A percentile compares a stretch with the other conserved stretches of the same genome.
These are phyloP conservation scores for Coranthus polyacanthus DNA, from an alignment of 2,797 vertebrate species.

Conservation along the genomic window DNA sequence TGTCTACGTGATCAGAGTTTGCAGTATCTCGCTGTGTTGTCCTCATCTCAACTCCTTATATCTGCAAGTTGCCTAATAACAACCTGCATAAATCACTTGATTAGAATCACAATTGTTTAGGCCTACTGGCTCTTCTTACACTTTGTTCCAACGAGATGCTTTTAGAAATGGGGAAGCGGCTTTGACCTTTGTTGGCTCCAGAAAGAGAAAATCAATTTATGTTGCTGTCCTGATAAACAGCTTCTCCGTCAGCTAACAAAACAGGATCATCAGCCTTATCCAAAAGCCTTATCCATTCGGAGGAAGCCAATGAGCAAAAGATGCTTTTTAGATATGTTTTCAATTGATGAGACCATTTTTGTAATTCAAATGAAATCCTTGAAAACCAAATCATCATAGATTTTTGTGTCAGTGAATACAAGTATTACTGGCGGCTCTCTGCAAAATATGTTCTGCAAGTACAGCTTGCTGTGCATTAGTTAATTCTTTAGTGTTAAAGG, in stretches of 20 bases:
- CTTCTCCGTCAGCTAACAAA: constrained; percentile 25
- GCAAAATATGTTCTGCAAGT: neutral
- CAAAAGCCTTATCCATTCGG: neutral
- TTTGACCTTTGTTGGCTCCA: constrained; percentile 51
- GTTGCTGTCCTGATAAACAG: constrained; percentile 37
- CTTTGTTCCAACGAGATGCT: constrained; percentile 41
- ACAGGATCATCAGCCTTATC: constrained; percentile 17
- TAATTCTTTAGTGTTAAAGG: neutral
- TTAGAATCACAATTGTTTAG: constrained; percentile 41
- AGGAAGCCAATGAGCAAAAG: neutral
- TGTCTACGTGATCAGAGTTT: constrained; percentile 49
- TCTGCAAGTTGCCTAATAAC: constrained; percentile 23
- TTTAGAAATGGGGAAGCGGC: constrained; percentile 36
- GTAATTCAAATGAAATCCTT: neutral
- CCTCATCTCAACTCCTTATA: constrained; percentile 30
- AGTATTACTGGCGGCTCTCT: neutral
- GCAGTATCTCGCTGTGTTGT: constrained; percentile 27
- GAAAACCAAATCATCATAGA: neutral
- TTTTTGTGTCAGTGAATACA: neutral
- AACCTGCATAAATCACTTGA: constrained; percentile 51
- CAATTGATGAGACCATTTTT: neutral
- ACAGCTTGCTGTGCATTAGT: too few species aligned
- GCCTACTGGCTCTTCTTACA: constrained; percentile 11
- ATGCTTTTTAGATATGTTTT: constrained; percentile 11
- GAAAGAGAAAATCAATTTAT: constrained; percentile 55